Base-by-base conservation (phyloP, 2,888 invertebrate genomes). In the Sycophila texana region DNA sequence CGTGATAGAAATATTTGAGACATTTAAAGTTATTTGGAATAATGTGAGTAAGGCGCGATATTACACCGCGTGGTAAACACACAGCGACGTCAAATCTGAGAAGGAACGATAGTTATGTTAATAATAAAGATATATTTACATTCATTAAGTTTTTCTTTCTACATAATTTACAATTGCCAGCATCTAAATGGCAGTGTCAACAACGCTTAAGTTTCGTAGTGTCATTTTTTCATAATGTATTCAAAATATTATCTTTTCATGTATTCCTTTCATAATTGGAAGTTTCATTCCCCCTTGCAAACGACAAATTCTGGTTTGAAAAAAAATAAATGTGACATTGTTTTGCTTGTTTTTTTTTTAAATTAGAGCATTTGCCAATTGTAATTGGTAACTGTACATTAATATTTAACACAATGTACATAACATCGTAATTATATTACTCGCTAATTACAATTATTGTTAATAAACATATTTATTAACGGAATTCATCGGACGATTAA, bases 91-190 rank as follows among this genome's bases (percentile, higher is more conserved):
- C 58, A 77, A 77, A 81, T 81, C 67, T 85, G 83, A 83, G 79
- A 84, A 86, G 84, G 84, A 86, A 87, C 84, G 84, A 86, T 84
- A 84, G 57, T 81, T 87, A 86, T 87, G 88, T 89, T 89, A 88
- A 87, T 89, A 88, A 88, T 89, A 88, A 89, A 89, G 88, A 88
- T 89, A 88, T 89, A 89, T 89, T 89, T 89, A 89, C 89, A 89
- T 84, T 89, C 85, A 89, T 87, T 87, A 83, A 85, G 84, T 85
- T 82, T 84, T 81, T 81, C 84, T 87, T 88, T 89, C 89, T 89
- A 89, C 88, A 89, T 88, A 88, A 89, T 89, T 88, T 89, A 89
- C 88, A 89, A 87, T 87, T 87, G 87, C 87, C 88, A 86, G 85
- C 83, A 85, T 85, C 85, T 88, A 86, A 83, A 88, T 87, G 89